Evolutionary conservation across 2,113 vertebrate genomes (phyloP).

Genomic region (Aleadryas rufinucha): DNA sequence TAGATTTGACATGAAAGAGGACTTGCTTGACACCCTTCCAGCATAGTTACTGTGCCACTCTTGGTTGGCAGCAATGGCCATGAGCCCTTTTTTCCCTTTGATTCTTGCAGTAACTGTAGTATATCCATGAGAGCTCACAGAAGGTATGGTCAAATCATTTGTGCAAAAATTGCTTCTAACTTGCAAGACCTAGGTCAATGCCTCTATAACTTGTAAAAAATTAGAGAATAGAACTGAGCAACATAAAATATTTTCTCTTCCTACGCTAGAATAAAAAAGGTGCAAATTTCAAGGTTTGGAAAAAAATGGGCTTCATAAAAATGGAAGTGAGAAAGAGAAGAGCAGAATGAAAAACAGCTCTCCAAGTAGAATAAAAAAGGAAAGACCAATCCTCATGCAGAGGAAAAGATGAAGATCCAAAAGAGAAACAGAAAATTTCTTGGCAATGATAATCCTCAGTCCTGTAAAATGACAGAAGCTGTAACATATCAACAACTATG

Average conservation of each 20-base stretch:
- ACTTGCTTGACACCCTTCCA: neutral
- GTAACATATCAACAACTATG: neutral
- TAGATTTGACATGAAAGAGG: neutral
- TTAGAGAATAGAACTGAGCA: neutral
- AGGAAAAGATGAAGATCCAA: neutral
- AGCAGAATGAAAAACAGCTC: neutral
- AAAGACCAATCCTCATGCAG: neutral
- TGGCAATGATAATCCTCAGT: neutral
- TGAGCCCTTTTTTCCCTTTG: neutral
- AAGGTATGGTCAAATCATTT: neutral
- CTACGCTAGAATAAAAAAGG: neutral
- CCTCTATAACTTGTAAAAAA: neutral
- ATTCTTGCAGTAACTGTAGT: neutral
- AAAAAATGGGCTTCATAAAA: neutral
- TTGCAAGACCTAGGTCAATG: neutral
- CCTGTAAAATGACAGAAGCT: neutral
- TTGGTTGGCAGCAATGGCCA: neutral
- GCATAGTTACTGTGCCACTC: accelerated
- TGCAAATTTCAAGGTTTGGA: neutral
- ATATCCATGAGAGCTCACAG: neutral
- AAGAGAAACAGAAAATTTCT: neutral
- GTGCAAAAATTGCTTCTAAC: neutral
- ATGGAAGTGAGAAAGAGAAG: neutral
- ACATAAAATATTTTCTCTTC: neutral
- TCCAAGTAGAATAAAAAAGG: neutral